phyloP scores from a whole-genome alignment of 2,888 invertebrate genomes.

The Cerastis rubricosa region DNA sequence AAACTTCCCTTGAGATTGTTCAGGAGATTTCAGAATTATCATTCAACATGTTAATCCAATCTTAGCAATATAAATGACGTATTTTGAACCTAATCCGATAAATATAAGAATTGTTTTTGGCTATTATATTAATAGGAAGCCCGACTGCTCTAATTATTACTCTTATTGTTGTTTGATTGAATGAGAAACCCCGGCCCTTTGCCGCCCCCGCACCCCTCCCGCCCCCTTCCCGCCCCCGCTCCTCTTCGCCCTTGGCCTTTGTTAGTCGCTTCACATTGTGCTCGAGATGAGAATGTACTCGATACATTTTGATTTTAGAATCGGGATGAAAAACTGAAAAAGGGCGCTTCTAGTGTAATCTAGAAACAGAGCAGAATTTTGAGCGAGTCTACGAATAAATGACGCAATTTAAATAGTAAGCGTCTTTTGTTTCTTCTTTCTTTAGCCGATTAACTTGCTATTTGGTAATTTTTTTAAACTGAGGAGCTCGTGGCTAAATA shows the following conservation, averaged over 20 bases:
- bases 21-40: not conserved
- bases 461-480: too few relatives aligned
- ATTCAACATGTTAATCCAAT: not conserved
- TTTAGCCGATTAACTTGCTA: too few relatives aligned
- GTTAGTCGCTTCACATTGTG: constrained; percentile 33
- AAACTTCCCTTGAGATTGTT: too few relatives aligned
- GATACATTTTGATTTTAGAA: constrained; percentile 31
- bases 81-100: not conserved
- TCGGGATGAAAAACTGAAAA: not conserved
- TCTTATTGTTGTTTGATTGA: constrained; percentile 47
- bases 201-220: constrained; percentile 14
- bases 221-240: not conserved
- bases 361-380: not conserved
- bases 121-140: constrained; percentile 16
- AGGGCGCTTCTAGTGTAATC: not conserved
- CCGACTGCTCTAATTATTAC: constrained; percentile 31
- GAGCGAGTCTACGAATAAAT: not conserved
- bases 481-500: too few relatives aligned
- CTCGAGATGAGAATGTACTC: constrained; percentile 26
- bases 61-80: not conserved
- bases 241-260: constrained; percentile 55
- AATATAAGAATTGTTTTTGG: constrained; percentile 21
- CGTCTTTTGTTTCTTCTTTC: too few relatives aligned
- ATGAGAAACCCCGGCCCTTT: constrained; percentile 38
- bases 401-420: not conserved